A percentile compares a stretch with the other conserved stretches of the same genome.
phyloP scores from a whole-genome alignment of 2,797 vertebrate species.

The Platyrinchus mystaceus region DNA sequence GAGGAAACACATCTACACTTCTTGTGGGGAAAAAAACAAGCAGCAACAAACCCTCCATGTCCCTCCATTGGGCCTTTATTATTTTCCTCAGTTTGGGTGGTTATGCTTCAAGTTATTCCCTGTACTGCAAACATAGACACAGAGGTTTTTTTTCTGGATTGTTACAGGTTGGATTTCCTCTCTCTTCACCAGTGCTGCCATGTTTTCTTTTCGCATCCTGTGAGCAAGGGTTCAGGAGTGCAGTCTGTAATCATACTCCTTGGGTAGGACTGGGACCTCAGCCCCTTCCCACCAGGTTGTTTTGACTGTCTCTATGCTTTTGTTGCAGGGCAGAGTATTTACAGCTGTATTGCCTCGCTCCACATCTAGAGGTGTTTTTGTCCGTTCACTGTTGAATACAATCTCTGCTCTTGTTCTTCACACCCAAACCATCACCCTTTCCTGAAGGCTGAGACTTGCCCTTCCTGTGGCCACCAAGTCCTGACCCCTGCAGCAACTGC shows the following conservation, averaged over 20 bases:
- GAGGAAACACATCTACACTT: rapidly evolving
- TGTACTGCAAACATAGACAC: background rate
- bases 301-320: background rate
- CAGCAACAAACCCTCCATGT: background rate
- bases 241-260: rapidly evolving
- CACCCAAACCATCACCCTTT: background rate
- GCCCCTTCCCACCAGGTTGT: background rate
- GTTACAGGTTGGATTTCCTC: background rate
- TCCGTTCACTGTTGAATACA: background rate
- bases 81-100: background rate
- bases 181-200: background rate
- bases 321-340: background rate
- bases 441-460: background rate
- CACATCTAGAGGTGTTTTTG: background rate
- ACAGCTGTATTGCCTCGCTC: background rate
- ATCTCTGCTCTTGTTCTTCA: background rate
- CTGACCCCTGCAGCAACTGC: background rate
- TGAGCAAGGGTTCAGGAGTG: rapidly evolving
- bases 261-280: background rate
- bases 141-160: background rate
- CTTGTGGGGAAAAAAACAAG: background rate
- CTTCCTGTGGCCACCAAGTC: background rate
- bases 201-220: background rate
- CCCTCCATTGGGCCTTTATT: rapidly evolving
- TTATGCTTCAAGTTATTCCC: background rate